Evolutionary conservation across 2,113 vertebrate genomes (phyloP), one percentile per base, ranked within the genome.

Genomic region (Heptranchias perlo): DNA sequence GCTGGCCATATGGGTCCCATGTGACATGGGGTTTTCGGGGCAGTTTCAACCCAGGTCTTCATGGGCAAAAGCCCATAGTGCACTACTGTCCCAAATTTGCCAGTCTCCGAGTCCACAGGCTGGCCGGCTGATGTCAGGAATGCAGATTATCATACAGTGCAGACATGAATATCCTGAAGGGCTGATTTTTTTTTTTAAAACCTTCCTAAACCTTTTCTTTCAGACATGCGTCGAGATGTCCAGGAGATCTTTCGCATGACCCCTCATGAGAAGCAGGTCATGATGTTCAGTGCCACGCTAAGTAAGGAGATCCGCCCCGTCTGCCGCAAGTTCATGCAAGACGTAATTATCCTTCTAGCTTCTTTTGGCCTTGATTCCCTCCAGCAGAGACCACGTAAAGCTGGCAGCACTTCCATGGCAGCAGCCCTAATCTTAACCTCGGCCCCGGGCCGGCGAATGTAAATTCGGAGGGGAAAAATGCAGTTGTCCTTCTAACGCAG

Each of bases 301-400:
- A 98, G 98, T 97, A 98, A 98, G 97, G 98, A 98, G 97, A 98
- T 98, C 96, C 98, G 98, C 39, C 98, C 98, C 0, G 98, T 98
- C 97, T 98, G 98, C 98, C 97, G 98, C 97, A 98, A 98, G 97
- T 98, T 98, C 98, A 98, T 98, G 98, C 98, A 98, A 98, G 98
- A 98, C 97, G 98, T 98, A 98, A 98, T 98, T 98, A 98, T 97
- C 96, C 96, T 96, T 96, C 96, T 58, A 96, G 97, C 97, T 97
- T 97, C 97, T 96, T 97, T 58, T 58, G 87, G 87, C 87, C 28
- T 54, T 91, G 25, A 35, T 16, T 58, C 49, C 87, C 87, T 58
- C n/a, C n/a, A n/a, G n/a, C n/a, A n/a, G n/a, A n/a, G n/a, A n/a
- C 87, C 87, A 91, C 1, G 3, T 91, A 31, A 14, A 35, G 87